A percentile compares a stretch with the other conserved stretches of the same genome.
These are phyloP conservation scores for Zalophus californianus DNA, from an alignment of 2,797 vertebrate genomes.

Conservation along the genomic window DNA sequence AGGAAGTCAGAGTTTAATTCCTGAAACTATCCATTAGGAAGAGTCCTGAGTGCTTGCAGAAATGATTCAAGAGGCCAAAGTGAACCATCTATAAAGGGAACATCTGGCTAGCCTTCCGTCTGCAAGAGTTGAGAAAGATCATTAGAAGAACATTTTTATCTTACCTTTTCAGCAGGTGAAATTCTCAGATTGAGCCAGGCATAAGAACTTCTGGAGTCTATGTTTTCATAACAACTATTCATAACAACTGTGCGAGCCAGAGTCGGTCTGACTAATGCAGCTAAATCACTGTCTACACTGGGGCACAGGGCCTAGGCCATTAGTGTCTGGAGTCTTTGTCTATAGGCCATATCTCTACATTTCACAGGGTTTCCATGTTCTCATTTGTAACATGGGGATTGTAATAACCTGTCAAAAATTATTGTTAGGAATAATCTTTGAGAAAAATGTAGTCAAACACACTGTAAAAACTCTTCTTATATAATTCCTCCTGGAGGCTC, in stretches of 20 bases:
- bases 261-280: background rate
- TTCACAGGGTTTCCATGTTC: background rate
- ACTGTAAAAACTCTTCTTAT: background rate
- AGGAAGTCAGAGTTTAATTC: background rate
- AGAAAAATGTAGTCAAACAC: background rate
- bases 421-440: background rate
- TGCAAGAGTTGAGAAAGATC: background rate
- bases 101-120: background rate
- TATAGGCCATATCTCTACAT: background rate
- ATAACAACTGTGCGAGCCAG: background rate
- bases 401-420: background rate
- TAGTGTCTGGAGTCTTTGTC: background rate
- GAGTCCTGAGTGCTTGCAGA: background rate
- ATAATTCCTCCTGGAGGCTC: background rate
- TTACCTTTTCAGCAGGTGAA: conserved; percentile 31
- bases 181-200: conserved; percentile 58
- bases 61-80: background rate
- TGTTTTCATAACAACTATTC: conserved; percentile 57
- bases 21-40: conserved; percentile 1
- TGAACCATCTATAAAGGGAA: background rate
- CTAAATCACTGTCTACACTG: background rate
- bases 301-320: background rate
- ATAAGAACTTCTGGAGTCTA: background rate
- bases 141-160: conserved; percentile 27
- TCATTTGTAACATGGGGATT: background rate